Evolutionary conservation across 2,888 invertebrate species (phyloP).

Genomic region (Agelastica alni): DNA sequence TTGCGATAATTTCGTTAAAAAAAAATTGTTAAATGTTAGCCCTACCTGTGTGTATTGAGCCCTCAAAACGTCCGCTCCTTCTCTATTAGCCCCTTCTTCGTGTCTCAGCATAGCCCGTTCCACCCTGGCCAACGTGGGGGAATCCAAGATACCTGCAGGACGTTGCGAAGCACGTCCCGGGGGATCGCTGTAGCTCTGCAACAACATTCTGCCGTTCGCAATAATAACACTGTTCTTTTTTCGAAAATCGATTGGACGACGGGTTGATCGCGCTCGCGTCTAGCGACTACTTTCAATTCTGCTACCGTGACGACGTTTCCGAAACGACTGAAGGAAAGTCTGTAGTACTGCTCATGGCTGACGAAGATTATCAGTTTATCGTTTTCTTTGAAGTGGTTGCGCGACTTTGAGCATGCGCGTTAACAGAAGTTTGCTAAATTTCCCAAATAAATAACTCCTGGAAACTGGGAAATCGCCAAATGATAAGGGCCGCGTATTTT

Average conservation of each 20-base stretch:
- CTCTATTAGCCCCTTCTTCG: conserved; percentile 54
- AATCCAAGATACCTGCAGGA: conserved; percentile 60
- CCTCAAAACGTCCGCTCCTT: conserved; percentile 47
- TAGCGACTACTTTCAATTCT: conserved; percentile 1
- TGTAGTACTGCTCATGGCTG: conserved; percentile 4
- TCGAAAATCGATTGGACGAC: neutral
- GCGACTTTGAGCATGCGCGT: conserved; percentile 23
- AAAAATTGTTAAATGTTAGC: neutral
- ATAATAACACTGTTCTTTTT: neutral
- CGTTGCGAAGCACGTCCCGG: conserved; percentile 32
- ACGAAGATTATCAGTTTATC: conserved; percentile 28
- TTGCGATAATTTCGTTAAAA: too few species aligned
- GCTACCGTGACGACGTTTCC: neutral
- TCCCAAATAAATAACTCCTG: conserved; percentile 3
- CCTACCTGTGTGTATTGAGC: conserved; percentile 52
- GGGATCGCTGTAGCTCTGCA: conserved; percentile 44
- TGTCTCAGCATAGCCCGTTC: conserved; percentile 63
- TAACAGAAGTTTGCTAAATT: neutral
- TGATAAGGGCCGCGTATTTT: too few species aligned
- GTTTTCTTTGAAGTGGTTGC: conserved; percentile 31
- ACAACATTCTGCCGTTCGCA: conserved; percentile 40
- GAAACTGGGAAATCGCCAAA: conserved; percentile 1
- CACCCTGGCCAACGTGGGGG: conserved; percentile 64
- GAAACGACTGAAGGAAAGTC: conserved; percentile 25
- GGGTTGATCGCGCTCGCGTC: conserved; percentile 1